Percentiles rank a stretch among this genome's conserved stretches.
Evolutionary conservation across 2,797 vertebrate species (phyloP).

Genomic region (Helicolenus hilgendorfi): DNA sequence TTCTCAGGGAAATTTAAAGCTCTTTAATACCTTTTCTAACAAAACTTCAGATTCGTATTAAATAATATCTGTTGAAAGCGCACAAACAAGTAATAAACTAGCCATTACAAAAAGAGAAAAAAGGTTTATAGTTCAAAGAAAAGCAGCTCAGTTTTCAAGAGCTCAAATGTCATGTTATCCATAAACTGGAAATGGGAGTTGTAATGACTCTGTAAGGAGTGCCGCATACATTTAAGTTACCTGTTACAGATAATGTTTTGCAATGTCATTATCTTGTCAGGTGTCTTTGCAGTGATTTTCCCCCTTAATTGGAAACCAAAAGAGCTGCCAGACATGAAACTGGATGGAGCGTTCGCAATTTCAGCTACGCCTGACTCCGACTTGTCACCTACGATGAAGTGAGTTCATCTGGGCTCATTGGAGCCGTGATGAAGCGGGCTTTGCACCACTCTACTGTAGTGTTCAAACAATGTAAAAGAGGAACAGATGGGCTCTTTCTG

Average conservation of each 20-base stretch:
- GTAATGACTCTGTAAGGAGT: neutral
- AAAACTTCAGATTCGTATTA: neutral
- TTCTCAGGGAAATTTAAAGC: neutral
- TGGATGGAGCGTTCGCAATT: conserved; percentile 26
- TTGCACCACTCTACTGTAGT: neutral
- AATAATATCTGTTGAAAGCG: conserved; percentile 14
- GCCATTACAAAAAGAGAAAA: neutral
- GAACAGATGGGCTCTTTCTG: neutral
- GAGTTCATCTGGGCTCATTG: conserved; percentile 5
- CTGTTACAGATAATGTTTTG: neutral
- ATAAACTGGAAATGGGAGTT: conserved; percentile 1
- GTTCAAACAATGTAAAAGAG: conserved; percentile 5
- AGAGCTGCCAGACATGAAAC: conserved; percentile 33
- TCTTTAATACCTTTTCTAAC: neutral
- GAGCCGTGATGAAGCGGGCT: neutral
- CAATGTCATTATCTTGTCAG: conserved; percentile 47
- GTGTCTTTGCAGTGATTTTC: conserved; percentile 34
- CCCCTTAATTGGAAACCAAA: conserved; percentile 58
- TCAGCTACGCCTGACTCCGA: conserved; percentile 10
- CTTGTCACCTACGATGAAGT: conserved; percentile 23
- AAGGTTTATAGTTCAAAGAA: conserved; percentile 10
- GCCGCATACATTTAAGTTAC: conserved; percentile 25
- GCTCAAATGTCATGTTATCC: conserved; percentile 35
- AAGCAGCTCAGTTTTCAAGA: neutral
- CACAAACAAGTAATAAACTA: conserved; percentile 7